phyloP scores from a whole-genome alignment of 1,140 invertebrate genomes.

The Mycetomoellerius zeteki region DNA sequence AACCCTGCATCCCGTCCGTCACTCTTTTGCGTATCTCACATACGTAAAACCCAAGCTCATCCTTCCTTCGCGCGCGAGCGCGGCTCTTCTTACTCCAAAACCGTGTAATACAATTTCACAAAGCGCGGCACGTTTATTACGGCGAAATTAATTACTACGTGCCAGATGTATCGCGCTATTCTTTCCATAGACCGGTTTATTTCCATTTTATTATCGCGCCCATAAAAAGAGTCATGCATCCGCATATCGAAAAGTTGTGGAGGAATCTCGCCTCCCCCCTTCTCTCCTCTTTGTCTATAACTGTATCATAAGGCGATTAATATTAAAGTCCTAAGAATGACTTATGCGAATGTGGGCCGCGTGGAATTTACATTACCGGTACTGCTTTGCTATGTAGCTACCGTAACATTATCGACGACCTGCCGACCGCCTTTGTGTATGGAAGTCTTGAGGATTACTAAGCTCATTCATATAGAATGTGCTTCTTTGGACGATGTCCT shows the following conservation, averaged over 20 bases:
- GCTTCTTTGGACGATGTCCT: constrained; percentile 42
- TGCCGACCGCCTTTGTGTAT: constrained; percentile 27
- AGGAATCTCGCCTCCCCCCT: background rate
- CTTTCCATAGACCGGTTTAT: constrained; percentile 54
- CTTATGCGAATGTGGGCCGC: background rate
- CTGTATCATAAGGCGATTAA: constrained; percentile 23
- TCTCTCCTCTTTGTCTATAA: background rate
- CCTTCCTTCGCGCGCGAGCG: background rate
- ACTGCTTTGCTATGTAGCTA: background rate
- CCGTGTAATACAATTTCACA: constrained; percentile 61
- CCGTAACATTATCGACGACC: constrained; percentile 40
- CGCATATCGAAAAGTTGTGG: background rate
- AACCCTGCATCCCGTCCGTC: constrained; percentile 49
- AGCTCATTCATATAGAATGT: constrained; percentile 53
- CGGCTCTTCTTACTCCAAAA: constrained; percentile 55
- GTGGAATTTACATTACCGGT: constrained; percentile 30
- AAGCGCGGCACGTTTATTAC: constrained; percentile 58
- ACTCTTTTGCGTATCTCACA: constrained; percentile 48
- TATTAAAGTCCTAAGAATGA: background rate
- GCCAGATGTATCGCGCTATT: constrained; percentile 52
- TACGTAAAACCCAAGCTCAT: constrained; percentile 47
- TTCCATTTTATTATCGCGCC: constrained; percentile 53
- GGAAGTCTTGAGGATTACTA: constrained; percentile 41
- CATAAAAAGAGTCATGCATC: constrained; percentile 30
- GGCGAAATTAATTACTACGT: constrained; percentile 61